phyloP scores from a whole-genome alignment of 2,888 invertebrate genomes.

The Calephelis perditalis region DNA sequence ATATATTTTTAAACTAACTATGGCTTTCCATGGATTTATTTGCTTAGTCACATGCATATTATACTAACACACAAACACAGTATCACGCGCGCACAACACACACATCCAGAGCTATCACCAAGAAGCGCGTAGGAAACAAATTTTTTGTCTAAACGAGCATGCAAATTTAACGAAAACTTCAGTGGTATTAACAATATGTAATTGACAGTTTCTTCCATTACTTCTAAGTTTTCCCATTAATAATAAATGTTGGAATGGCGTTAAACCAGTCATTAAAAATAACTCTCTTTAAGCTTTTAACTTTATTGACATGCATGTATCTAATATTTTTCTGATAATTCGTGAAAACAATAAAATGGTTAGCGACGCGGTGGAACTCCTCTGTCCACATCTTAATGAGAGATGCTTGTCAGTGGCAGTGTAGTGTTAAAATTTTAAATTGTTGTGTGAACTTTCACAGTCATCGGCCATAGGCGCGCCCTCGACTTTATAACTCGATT shows the following conservation, averaged over 20 bases:
- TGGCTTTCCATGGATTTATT: too few relatives aligned
- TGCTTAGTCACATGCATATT: too few relatives aligned
- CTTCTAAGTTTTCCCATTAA: not conserved
- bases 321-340: slow-evolving; percentile 42
- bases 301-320: slow-evolving; percentile 9
- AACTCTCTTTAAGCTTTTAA: slow-evolving; percentile 10
- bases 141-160: too few relatives aligned
- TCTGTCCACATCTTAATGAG: slow-evolving; percentile 53
- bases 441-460: slow-evolving; percentile 78
- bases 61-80: too few relatives aligned
- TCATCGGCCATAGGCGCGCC: slow-evolving; percentile 47
- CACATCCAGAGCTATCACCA: too few relatives aligned
- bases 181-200: too few relatives aligned
- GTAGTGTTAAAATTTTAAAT: slow-evolving; percentile 72
- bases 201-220: too few relatives aligned
- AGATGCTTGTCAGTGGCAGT: slow-evolving; percentile 49
- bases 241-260: not conserved
- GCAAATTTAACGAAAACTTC: too few relatives aligned
- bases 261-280: slow-evolving; percentile 5
- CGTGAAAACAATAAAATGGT: slow-evolving; percentile 57
- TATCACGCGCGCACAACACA: too few relatives aligned
- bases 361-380: slow-evolving; percentile 54
- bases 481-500: slow-evolving; percentile 52
- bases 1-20: too few relatives aligned
- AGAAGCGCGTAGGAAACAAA: too few relatives aligned